Conservation (phyloP, 92 coral and sea anemone species). For the Epizoanthus stellaris region DNA sequence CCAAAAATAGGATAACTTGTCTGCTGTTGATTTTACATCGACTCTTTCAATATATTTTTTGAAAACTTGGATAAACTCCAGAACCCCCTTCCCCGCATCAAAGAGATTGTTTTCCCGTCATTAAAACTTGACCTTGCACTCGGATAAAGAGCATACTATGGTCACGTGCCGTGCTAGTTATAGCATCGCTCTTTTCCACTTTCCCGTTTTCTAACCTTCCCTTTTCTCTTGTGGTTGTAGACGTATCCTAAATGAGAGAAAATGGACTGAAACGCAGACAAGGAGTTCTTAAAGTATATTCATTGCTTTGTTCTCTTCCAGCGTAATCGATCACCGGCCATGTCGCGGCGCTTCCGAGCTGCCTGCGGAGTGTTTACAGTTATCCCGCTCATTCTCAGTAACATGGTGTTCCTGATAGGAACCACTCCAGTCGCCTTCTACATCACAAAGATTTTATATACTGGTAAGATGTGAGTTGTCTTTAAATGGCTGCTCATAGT, state of each 20-base stretch:
- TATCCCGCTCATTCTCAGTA: slow-evolving; percentile 80
- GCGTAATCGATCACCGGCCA: slow-evolving; percentile 78
- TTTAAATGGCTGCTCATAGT: too few species aligned
- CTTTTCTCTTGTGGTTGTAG: slow-evolving; percentile 32
- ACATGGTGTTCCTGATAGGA: slow-evolving; percentile 87
- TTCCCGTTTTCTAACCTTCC: slow-evolving; percentile 3
- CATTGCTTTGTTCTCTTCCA: slow-evolving; percentile 5
- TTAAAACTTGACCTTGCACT: too few species aligned
- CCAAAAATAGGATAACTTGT: too few species aligned
- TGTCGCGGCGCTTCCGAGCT: slow-evolving; percentile 89
- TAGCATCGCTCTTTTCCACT: background rate
- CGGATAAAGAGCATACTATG: too few species aligned
- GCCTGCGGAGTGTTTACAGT: slow-evolving; percentile 66
- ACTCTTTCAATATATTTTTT: too few species aligned
- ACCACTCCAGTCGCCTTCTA: slow-evolving; percentile 73
- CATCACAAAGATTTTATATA: slow-evolving; percentile 68
- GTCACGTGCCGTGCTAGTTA: too few species aligned
- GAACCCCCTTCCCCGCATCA: too few species aligned
- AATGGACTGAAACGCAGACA: background rate
- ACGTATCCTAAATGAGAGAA: background rate
- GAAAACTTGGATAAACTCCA: too few species aligned
- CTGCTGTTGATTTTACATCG: too few species aligned
- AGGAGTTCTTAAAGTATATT: background rate
- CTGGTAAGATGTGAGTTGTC: slow-evolving; percentile 49
- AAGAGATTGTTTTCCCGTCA: too few species aligned